Evolutionary conservation across 2,888 invertebrate species (phyloP).

Genomic region (Chamaedrilus cognettii): DNA sequence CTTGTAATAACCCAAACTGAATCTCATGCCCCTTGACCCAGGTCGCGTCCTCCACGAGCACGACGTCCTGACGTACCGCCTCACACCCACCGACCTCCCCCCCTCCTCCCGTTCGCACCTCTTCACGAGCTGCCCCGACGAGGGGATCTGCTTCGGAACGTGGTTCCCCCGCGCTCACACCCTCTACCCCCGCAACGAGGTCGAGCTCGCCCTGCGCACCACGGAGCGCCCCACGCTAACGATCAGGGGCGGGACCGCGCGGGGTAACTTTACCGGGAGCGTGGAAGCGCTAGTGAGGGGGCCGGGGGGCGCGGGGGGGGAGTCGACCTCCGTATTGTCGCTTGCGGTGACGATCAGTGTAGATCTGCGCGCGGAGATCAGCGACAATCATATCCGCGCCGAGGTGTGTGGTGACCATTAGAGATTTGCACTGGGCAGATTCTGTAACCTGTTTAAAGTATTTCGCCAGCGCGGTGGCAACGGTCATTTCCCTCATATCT

Average conservation of each 20-base stretch:
- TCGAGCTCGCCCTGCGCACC: neutral
- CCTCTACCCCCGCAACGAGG: neutral
- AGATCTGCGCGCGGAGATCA: no score
- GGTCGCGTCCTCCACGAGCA: neutral
- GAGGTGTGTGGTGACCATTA: no score
- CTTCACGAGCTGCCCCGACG: neutral
- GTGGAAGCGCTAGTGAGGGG: neutral
- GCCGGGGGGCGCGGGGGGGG: no score
- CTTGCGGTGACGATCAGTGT: no score
- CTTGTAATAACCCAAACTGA: no score
- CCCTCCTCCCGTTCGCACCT: neutral
- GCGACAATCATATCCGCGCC: no score
- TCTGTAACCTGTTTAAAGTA: no score
- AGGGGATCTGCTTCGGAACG: neutral
- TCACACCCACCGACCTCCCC: neutral
- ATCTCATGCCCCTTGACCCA: no score
- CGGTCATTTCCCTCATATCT: no score
- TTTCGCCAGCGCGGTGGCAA: no score
- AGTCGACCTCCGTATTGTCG: no score
- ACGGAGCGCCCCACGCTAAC: neutral
- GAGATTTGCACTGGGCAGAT: no score
- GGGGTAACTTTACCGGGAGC: neutral
- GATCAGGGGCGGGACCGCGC: neutral
- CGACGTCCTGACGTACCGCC: neutral
- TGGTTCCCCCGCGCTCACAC: neutral